Evolutionary conservation across 2,113 vertebrate species (phyloP), one percentile per base, ranked within the genome.

Genomic region (Rousettus leschenaultii): DNA sequence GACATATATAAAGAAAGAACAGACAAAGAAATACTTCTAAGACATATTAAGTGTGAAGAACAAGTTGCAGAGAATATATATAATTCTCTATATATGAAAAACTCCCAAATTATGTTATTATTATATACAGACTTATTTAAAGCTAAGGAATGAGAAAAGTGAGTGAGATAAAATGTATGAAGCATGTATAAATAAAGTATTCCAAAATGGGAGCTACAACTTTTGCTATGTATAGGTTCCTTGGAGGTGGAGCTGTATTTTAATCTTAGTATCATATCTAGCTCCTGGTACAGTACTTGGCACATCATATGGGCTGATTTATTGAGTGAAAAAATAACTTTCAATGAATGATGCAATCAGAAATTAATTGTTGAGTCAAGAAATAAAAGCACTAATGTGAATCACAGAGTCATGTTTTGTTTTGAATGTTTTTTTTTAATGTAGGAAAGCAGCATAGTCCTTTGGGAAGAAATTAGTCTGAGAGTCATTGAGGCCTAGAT

Each of bases 301-400:
- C 26, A 89, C 33, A 40, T 40, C 19, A 73, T 5, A 87, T 74
- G 43, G 16, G n/a, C 21, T 66, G 24, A 77, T 1, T 55, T 70
- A 92, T 13, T 6, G 57, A 93, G 71, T n/a, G 1, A 79, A 89
- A 88, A 35, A 95, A 90, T 84, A 91, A 92, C 83, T 74, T 45
- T 97, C 95, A 90, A 30, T 96, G 75, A 96, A 87, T 88, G 95
- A 92, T 40, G 85, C 45, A 95, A 85, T 40, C 7, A 30, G 38
- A 61, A 96, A 92, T 71, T 86, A 65, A 89, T 7, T 80, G 91
- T 79, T 96, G 93, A 95, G 80, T 95, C 43, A 95, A 75, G 83
- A 90, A 84, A 88, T 61, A 94, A 74, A 15, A 80, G 51, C 7
- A 63, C 40, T 45, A 48, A 61, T 26, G 28, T 85, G 93, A 77